phyloP scores from a whole-genome alignment of 1,140 invertebrate species.

The Halesus radiatus region DNA sequence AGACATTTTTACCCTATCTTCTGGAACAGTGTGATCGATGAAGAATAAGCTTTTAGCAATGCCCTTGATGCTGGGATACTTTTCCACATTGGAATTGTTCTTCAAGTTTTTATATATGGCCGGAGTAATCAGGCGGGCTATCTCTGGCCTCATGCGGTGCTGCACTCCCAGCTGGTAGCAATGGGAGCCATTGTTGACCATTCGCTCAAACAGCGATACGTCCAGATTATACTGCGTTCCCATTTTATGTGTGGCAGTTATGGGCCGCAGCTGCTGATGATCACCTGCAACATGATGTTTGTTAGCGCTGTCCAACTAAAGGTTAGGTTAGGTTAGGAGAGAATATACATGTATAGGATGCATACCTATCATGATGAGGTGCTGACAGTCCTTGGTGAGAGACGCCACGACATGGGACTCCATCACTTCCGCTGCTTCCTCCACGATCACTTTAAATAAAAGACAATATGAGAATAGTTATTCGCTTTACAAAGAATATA shows the following conservation, averaged over 20 bases:
- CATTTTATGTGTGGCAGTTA: slow-evolving; percentile 73
- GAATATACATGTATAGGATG: background rate
- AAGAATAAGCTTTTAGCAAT: slow-evolving; percentile 74
- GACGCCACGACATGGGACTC: slow-evolving; percentile 83
- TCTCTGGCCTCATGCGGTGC: slow-evolving; percentile 79
- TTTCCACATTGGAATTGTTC: slow-evolving; percentile 70
- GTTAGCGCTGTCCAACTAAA: too few species aligned
- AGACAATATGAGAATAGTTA: too few species aligned
- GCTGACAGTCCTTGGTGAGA: slow-evolving; percentile 80
- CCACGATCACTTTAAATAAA: slow-evolving; percentile 66
- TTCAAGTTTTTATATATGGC: slow-evolving; percentile 73
- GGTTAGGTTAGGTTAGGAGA: too few species aligned
- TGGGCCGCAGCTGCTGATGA: slow-evolving; percentile 82
- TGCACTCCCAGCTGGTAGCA: slow-evolving; percentile 72
- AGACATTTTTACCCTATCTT: too few species aligned
- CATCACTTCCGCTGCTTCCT: slow-evolving; percentile 89
- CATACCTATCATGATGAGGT: slow-evolving; percentile 84
- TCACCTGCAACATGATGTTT: slow-evolving; percentile 71
- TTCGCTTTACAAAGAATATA: too few species aligned
- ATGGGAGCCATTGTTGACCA: slow-evolving; percentile 74
- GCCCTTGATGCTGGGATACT: slow-evolving; percentile 69
- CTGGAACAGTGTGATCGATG: slow-evolving; percentile 68
- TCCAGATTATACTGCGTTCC: slow-evolving; percentile 75
- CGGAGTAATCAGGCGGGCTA: slow-evolving; percentile 75
- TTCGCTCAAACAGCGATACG: slow-evolving; percentile 82